phyloP scores from a whole-genome alignment of 1,140 invertebrate species.

The Tigriopus japonicus region DNA sequence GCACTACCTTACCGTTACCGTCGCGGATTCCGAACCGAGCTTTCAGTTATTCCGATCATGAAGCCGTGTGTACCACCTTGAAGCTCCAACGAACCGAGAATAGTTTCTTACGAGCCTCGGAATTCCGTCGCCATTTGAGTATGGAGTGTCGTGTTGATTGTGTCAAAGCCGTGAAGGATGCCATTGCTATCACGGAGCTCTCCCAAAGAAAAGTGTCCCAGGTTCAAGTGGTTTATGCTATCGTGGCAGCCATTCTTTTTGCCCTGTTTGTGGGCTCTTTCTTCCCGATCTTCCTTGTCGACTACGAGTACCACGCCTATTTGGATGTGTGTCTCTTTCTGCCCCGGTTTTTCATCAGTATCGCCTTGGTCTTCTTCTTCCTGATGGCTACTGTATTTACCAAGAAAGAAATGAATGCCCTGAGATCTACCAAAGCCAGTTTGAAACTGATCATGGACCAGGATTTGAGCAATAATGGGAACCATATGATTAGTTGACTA shows the following conservation, averaged over 20 bases:
- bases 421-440: not conserved
- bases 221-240: not conserved
- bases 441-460: not conserved
- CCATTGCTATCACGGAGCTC: not conserved
- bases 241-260: not conserved
- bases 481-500: too few relatives aligned
- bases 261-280: not conserved
- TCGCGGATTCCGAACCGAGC: not conserved
- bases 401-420: slow-evolving; percentile 4
- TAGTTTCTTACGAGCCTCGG: not conserved
- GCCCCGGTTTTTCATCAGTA: slow-evolving; percentile 1
- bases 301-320: not conserved
- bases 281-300: not conserved
- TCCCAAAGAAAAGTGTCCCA: not conserved
- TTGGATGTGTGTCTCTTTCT: not conserved
- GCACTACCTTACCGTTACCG: not conserved
- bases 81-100: not conserved
- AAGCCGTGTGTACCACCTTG: slow-evolving; percentile 8
- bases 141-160: not conserved
- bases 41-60: slow-evolving; percentile 11
- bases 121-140: not conserved
- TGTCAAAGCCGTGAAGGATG: not conserved
- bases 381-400: slow-evolving; percentile 1
- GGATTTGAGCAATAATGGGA: not conserved
- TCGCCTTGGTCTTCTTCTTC: not conserved